Evolutionary conservation across 2,888 invertebrate genomes (phyloP).

Genomic region (Sminthurides aquaticus): DNA sequence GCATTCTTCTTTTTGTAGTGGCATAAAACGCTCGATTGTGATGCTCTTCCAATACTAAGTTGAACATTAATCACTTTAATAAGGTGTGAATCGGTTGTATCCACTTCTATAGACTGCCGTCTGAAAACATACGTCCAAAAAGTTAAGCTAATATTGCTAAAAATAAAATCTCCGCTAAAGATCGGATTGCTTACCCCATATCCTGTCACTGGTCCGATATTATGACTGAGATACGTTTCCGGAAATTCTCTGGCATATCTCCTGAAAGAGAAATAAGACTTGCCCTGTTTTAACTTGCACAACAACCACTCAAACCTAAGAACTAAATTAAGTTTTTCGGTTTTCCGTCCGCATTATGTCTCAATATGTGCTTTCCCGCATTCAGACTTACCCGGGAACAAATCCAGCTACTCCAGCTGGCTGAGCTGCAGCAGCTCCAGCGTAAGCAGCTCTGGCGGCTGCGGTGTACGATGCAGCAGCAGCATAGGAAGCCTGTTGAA

Average conservation of each 20-base stretch:
- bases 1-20: too few species aligned
- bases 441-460: slow-evolving; percentile 69
- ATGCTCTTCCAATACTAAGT: too few species aligned
- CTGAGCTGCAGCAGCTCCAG: slow-evolving; percentile 56
- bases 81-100: slow-evolving; percentile 90
- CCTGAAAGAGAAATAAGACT: background rate
- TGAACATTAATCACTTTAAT: too few species aligned
- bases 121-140: slow-evolving; percentile 58
- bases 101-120: slow-evolving; percentile 88
- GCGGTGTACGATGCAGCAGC: slow-evolving; percentile 81
- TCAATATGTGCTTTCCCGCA: too few species aligned
- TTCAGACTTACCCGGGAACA: slow-evolving; percentile 66
- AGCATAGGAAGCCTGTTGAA: slow-evolving; percentile 65
- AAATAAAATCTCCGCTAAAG: slow-evolving; percentile 37
- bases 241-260: slow-evolving; percentile 85
- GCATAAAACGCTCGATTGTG: too few species aligned
- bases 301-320: too few species aligned
- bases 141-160: too few species aligned
- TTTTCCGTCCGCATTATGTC: too few species aligned
- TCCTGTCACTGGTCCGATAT: slow-evolving; percentile 92
- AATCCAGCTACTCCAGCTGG: slow-evolving; percentile 47
- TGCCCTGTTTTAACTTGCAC: background rate
- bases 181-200: slow-evolving; percentile 94
- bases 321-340: too few species aligned
- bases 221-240: slow-evolving; percentile 87